phyloP scores from a whole-genome alignment of 2,113 vertebrate genomes.

The Scatophagus argus region DNA sequence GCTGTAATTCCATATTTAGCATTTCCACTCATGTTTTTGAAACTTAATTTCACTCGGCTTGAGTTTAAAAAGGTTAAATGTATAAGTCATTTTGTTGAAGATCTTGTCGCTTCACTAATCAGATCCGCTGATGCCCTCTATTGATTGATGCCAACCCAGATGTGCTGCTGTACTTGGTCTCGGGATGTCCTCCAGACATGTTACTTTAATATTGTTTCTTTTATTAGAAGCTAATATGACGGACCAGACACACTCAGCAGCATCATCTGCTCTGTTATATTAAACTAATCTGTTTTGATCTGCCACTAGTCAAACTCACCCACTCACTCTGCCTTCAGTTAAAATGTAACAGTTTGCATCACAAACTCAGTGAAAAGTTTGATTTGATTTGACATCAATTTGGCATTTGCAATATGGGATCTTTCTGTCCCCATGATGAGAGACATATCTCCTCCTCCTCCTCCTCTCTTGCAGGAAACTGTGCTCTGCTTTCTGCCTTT shows the following conservation, averaged over 20 bases:
- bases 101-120: conserved; percentile 9
- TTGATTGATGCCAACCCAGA: conserved; percentile 35
- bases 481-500: conserved; percentile 32
- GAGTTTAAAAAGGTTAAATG: not conserved
- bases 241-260: conserved; percentile 39
- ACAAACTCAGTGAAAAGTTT: conserved; percentile 30
- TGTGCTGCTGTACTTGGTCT: not conserved
- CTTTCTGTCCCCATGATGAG: conserved; percentile 34
- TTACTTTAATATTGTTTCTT: conserved; percentile 14
- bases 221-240: conserved; percentile 17
- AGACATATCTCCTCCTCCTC: conserved; percentile 38
- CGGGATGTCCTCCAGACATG: conserved; percentile 33
- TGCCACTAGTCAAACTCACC: conserved; percentile 25
- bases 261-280: conserved; percentile 31
- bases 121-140: conserved; percentile 28
- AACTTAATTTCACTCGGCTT: conserved; percentile 4
- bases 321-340: conserved; percentile 21
- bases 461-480: conserved; percentile 32
- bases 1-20: not conserved
- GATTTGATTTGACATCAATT: conserved; percentile 13
- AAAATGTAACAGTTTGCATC: conserved; percentile 20
- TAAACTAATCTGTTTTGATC: conserved; percentile 45
- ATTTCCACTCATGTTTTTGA: conserved; percentile 12
- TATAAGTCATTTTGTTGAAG: conserved; percentile 6
- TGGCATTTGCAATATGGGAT: conserved; percentile 58